Evolutionary conservation across 2,113 vertebrate genomes (phyloP), one percentile per base, ranked within the genome.

Genomic region (Dendropsophus ebraccatus): DNA sequence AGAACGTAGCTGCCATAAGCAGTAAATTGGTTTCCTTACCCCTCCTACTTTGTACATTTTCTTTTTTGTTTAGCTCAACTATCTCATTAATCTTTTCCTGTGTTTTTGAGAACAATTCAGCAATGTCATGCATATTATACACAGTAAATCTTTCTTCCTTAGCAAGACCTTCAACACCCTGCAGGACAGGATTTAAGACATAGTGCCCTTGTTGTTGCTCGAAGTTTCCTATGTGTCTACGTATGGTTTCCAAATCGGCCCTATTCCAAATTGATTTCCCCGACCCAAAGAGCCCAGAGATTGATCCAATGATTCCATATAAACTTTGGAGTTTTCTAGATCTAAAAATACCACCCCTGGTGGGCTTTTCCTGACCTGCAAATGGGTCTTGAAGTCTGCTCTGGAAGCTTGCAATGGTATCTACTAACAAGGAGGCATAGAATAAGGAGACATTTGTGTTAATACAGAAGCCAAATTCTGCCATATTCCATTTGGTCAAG

Each of bases 101-200:
- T n/a, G n/a, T n/a, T n/a, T n/a, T n/a, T n/a, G n/a, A n/a, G n/a
- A n/a, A n/a, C n/a, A n/a, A n/a, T n/a, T n/a, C n/a, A n/a, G n/a
- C n/a, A n/a, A n/a, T n/a, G n/a, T n/a, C n/a, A n/a, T 14, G 12
- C 25, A 25, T 50, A 3, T 50, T 25, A 28, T 50, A 76, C 3
- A 52, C 16, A 23, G n/a, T 52, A 14, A 49, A 77, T 19, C 19
- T 52, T 25, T 50, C 74, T 9, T 77, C 47, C 8, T 50, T 30
- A n/a, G 73, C 45, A 3, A 49, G 73, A 28, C 73, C 23, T 41
- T 76, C 73, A 76, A 77, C 28, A 28, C 47, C 74, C 47, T 50
- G 23, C 47, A 52, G 4, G 5, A 50, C n/a, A 2, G 23, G 45
- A 5, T 77, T 50, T 52, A 52, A 52, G 10, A 28, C 62, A 28